Conservation (phyloP, 2,113 vertebrate species). For the Cromileptes altivelis region DNA sequence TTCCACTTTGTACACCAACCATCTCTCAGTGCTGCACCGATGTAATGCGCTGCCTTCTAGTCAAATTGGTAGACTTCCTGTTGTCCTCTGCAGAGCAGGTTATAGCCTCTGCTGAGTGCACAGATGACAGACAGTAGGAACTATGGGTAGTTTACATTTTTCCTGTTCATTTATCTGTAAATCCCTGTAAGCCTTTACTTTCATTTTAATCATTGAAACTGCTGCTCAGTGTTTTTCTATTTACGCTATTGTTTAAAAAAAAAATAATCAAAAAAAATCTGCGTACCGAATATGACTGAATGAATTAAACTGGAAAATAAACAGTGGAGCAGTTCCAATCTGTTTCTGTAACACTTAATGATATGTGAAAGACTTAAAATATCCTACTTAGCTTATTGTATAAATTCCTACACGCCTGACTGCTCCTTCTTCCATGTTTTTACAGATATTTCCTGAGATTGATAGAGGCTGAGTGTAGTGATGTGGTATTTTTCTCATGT, state of each 20-base stretch:
- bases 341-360: neutral
- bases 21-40: neutral
- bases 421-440: neutral
- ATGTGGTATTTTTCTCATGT: conserved; percentile 50
- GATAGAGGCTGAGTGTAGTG: neutral
- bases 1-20: neutral
- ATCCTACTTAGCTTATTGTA: neutral
- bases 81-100: conserved; percentile 25
- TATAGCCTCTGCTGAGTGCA: conserved; percentile 58
- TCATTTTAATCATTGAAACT: neutral
- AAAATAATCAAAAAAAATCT: neutral
- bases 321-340: neutral
- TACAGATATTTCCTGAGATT: neutral
- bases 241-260: neutral
- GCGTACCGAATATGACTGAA: neutral
- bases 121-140: conserved; percentile 46
- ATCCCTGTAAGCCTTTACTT: neutral
- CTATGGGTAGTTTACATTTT: conserved; percentile 49
- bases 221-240: neutral
- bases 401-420: neutral
- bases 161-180: conserved; percentile 19
- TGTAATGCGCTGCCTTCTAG: neutral
- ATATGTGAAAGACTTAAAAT: neutral
- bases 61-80: conserved; percentile 70
- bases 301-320: neutral